These are phyloP conservation scores for Percopsis omiscomaycus DNA, from an alignment of 2,797 vertebrate species.

Conservation along the genomic window DNA sequence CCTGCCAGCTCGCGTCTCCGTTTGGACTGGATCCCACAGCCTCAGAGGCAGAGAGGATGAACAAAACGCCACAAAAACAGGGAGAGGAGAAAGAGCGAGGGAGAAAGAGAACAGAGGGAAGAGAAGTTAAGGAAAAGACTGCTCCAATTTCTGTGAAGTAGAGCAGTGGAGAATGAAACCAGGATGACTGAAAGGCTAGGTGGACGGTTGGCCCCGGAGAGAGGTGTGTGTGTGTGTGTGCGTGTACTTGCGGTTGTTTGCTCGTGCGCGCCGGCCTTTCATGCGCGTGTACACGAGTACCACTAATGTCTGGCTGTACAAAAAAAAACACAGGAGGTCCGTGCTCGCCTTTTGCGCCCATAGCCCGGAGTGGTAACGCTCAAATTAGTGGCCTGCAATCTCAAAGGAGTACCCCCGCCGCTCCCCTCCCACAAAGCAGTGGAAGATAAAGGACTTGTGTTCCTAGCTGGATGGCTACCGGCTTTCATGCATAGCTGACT, in stretches of 20 bases:
- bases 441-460: slow-evolving; percentile 57
- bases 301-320: no score
- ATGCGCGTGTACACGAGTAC: neutral
- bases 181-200: slow-evolving; percentile 27
- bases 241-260: neutral
- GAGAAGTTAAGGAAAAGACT: slow-evolving; percentile 28
- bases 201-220: slow-evolving; percentile 24
- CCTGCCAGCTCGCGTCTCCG: slow-evolving; percentile 40
- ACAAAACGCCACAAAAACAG: slow-evolving; percentile 15
- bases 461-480: slow-evolving; percentile 48
- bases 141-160: slow-evolving; percentile 34
- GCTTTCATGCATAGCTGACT: slow-evolving; percentile 54
- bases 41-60: slow-evolving; percentile 28
- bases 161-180: slow-evolving; percentile 20
- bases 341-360: neutral
- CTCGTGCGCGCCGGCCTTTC: neutral
- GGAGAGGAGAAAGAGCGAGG: slow-evolving; percentile 13
- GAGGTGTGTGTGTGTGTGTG: neutral
- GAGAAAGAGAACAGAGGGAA: neutral
- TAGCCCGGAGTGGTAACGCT: slow-evolving; percentile 37
- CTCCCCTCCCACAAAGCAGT: slow-evolving; percentile 50
- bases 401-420: slow-evolving; percentile 1
- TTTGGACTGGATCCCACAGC: slow-evolving; percentile 38
- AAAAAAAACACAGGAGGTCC: no score
- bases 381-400: slow-evolving; percentile 25